Base-by-base conservation (phyloP, 2,113 vertebrate genomes). In the Plotosus lineatus region DNA sequence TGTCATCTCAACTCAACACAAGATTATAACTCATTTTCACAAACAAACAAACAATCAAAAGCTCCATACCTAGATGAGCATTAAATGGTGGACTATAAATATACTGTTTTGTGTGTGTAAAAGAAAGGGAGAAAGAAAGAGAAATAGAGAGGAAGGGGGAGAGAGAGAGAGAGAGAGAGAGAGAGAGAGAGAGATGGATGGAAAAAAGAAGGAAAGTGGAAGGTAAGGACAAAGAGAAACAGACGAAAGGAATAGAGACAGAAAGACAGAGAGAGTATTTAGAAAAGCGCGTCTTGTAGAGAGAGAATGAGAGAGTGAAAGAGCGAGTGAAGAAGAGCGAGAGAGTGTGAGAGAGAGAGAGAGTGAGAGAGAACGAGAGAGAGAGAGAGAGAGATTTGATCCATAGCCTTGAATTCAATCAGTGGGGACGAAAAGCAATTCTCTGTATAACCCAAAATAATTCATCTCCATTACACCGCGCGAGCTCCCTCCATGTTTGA, bases 321-420 rank as follows among this genome's bases (percentile, higher is more conserved):
- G 21, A 55, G 21, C 6, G 21, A 6, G 26, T 6, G 31, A 4
- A 23, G 8, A 23, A n/a, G 4, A 56, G 53, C 46, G 46, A 46
- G 31, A 72, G 65, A 50, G n/a, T 55, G 17, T 28, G 1, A n/a
- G 53, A n/a, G 53, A 23, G 51, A 23, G 51, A 23, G 17, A 33
- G 46, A 74, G 42, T 44, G 58, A 72, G 60, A 46, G 26, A 79
- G 19, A 46, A 28, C 3, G 75, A 26, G 61, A 63, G 68, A 42
- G 69, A 61, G 50, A 51, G 50, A 78, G 69, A 65, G 56, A 69
- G 48, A 60, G 56, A 66, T 77, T 85, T 83, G 81, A 88, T 87
- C 84, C 86, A 83, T 87, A 86, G 68, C 55, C 79, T 75, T 42
- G 81, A 85, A 87, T 86, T 83, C 81, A 85, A 85, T 88, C 87